Conservation (phyloP, 2,888 invertebrate species). For the Tholera decimalis region DNA sequence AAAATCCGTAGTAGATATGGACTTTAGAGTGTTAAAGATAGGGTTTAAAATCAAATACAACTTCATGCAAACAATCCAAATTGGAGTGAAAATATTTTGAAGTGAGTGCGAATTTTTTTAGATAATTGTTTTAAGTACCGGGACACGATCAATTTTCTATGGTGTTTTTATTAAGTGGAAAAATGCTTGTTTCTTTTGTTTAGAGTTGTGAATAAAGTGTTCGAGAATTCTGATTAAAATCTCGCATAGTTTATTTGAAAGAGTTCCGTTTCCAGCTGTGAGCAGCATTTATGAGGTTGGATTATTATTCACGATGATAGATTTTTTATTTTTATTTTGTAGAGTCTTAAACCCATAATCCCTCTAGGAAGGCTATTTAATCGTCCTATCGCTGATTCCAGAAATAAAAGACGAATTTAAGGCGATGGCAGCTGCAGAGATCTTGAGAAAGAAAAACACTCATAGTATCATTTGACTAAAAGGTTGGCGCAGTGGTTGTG, state of each 20-base stretch:
- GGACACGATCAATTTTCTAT: slow-evolving; percentile 48
- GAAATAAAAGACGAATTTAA: too few relatives aligned
- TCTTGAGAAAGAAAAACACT: too few relatives aligned
- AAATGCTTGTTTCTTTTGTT: slow-evolving; percentile 31
- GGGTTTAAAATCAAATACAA: slow-evolving; percentile 19
- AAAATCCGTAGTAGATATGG: background rate
- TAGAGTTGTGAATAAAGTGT: slow-evolving; percentile 48
- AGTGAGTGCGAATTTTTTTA: slow-evolving; percentile 59
- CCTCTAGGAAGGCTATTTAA: too few relatives aligned
- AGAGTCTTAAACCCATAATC: background rate
- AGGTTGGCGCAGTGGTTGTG: too few relatives aligned
- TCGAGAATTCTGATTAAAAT: slow-evolving; percentile 34
- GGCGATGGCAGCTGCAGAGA: too few relatives aligned
- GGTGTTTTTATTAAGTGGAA: slow-evolving; percentile 57
- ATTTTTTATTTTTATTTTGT: too few relatives aligned
- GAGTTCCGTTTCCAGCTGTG: slow-evolving; percentile 7
- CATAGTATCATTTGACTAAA: too few relatives aligned
- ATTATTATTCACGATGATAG: background rate
- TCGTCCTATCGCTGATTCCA: too few relatives aligned
- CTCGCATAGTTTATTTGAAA: slow-evolving; percentile 13
- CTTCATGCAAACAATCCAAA: slow-evolving; percentile 23
- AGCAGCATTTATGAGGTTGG: background rate
- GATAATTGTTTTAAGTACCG: slow-evolving; percentile 47
- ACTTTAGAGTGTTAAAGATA: background rate
- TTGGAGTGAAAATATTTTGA: slow-evolving; percentile 57